Evolutionary conservation across 1,140 invertebrate genomes (phyloP), one percentile per base, ranked within the genome.

Genomic region (Drosophila hydei): DNA sequence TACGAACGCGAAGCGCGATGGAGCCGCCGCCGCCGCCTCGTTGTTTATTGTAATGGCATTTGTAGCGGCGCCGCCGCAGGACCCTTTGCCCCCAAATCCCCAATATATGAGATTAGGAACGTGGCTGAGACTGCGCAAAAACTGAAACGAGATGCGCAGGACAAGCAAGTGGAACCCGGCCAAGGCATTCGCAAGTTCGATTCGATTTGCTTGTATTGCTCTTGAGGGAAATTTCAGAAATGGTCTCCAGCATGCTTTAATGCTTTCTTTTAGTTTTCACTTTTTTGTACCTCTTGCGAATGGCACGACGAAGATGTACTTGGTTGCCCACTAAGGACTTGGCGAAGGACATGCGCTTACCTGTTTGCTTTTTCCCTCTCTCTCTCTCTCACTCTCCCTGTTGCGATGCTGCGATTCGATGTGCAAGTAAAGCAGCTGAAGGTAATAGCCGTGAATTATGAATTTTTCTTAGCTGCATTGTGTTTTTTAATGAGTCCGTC

Each of bases 41-140:
- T 90, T 88, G 73, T 87, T 90, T 90, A 84, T 90, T 87, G 64
- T 90, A 90, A 87, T 84, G 72, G 79, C 36, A 48, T 55, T 54
- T 81, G 65, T 69, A 77, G 58, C 81, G 80, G 77, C 74, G 81
- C 65, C 81, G 70, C 67, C 76, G 71, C 73, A 85, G 64, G 59
- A 72, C 68, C 63, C 58, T 72, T 62, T 43, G 51, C 61, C 62
- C 54, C 58, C 43, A 33, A 14, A 14, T n/a, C 21, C 8, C 6
- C 55, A 65, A 90, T 90, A 67, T 90, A 90, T 62, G 81, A 88
- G 88, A 90, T 90, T 90, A 87, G 83, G 87, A 83, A 88, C 69
- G 55, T 68, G 64, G 73, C 73, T 73, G 76, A 75, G 64, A 71
- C 70, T 73, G 75, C 72, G 81, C 77, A 78, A 75, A 67, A 77